A percentile compares a stretch with the other conserved stretches of the same genome.
Conservation (phyloP, 2,888 invertebrate species). For the Papilio elwesi region DNA sequence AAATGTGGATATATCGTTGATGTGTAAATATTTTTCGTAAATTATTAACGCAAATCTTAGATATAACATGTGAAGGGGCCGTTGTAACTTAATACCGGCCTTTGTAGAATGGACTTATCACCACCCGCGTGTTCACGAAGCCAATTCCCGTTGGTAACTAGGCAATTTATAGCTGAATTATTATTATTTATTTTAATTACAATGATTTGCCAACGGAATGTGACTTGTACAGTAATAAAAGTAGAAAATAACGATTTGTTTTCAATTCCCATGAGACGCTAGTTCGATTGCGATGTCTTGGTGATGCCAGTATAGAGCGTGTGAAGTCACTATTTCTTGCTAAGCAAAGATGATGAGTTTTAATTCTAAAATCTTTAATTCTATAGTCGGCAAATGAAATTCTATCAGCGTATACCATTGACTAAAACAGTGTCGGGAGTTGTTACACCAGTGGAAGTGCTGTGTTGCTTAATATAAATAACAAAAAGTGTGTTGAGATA, state of each 20-base stretch:
- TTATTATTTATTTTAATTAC: slow-evolving; percentile 78
- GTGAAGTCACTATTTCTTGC: slow-evolving; percentile 44
- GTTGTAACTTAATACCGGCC: slow-evolving; percentile 65
- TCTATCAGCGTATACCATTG: slow-evolving; percentile 15
- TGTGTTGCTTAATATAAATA: not conserved
- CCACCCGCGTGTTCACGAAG: slow-evolving; percentile 84
- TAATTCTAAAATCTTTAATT: slow-evolving; percentile 6
- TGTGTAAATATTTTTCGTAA: slow-evolving; percentile 82
- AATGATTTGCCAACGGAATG: slow-evolving; percentile 83
- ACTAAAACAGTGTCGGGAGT: not conserved
- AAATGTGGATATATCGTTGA: slow-evolving; percentile 74
- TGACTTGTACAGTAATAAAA: slow-evolving; percentile 80
- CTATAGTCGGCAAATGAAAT: not conserved
- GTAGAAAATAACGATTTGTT: slow-evolving; percentile 70
- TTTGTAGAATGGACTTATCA: slow-evolving; percentile 76
- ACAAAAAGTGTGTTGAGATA: not conserved
- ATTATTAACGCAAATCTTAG: slow-evolving; percentile 79
- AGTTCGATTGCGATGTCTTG: slow-evolving; percentile 20
- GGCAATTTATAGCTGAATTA: slow-evolving; percentile 82
- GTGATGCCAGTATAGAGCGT: slow-evolving; percentile 36
- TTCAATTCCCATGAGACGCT: slow-evolving; percentile 48
- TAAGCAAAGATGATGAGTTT: slow-evolving; percentile 1
- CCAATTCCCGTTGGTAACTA: slow-evolving; percentile 81
- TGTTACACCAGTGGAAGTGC: too few species aligned
- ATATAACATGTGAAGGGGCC: slow-evolving; percentile 67